Percentiles rank a stretch among this genome's conserved stretches.
Conservation (phyloP, 2,888 invertebrate species). For the Hirtodrosophila duncani region DNA sequence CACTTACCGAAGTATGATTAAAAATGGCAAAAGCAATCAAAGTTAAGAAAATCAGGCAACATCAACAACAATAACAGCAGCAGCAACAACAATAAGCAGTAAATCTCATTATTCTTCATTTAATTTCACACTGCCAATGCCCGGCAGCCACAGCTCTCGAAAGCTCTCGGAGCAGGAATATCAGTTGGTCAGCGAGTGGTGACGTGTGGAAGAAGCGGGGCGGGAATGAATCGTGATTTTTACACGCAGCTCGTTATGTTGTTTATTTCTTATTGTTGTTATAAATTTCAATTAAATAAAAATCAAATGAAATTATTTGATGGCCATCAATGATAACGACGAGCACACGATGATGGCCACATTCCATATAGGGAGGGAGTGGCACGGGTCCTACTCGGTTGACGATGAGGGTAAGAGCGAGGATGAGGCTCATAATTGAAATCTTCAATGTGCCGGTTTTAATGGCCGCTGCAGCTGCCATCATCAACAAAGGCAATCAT, state of each 20-base stretch:
- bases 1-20: slow-evolving; percentile 30
- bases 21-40: slow-evolving; percentile 33
- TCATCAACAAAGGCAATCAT: slow-evolving; percentile 20
- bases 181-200: no score
- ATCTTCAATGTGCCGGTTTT: slow-evolving; percentile 50
- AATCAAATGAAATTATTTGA: slow-evolving; percentile 63
- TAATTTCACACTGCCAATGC: slow-evolving; percentile 54
- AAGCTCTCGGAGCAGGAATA: neutral
- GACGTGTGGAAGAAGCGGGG: no score
- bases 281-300: slow-evolving; percentile 68
- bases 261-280: slow-evolving; percentile 48
- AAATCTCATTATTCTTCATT: slow-evolving; percentile 70
- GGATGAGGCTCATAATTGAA: slow-evolving; percentile 54
- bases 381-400: no score
- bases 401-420: slow-evolving; percentile 10
- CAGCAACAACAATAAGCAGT: slow-evolving; percentile 37
- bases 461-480: slow-evolving; percentile 31
- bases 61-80: slow-evolving; percentile 36
- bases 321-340: slow-evolving; percentile 31
- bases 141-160: slow-evolving; percentile 6
- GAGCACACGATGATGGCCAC: slow-evolving; percentile 23
- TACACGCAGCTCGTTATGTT: slow-evolving; percentile 19
- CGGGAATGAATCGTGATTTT: slow-evolving; percentile 34
- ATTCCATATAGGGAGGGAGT: neutral
- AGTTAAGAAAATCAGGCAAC: slow-evolving; percentile 22